A percentile compares a stretch with the other conserved stretches of the same genome.
Evolutionary conservation across 2,113 vertebrate species (phyloP).

Genomic region (Leptocoma aspasia): DNA sequence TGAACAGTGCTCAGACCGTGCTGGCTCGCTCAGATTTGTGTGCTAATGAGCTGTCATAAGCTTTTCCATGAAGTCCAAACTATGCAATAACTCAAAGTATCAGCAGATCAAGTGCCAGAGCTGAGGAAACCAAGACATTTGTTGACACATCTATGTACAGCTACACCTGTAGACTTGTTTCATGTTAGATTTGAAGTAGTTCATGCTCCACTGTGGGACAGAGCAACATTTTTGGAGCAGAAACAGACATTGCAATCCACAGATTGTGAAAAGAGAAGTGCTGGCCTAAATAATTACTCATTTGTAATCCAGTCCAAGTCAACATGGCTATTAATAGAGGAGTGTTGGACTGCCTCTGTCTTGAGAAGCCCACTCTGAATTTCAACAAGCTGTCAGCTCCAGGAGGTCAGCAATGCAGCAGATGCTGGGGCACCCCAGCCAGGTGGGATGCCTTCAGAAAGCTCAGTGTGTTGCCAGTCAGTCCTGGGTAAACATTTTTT

Average conservation of each 20-base stretch:
- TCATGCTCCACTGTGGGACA: not conserved
- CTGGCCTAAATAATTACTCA: not conserved
- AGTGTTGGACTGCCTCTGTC: not conserved
- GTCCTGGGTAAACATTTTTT: not conserved
- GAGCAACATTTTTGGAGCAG: not conserved
- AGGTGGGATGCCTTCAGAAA: not conserved
- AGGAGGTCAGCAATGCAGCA: not conserved
- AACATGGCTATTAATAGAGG: not conserved
- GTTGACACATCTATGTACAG: not conserved
- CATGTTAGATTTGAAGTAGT: not conserved
- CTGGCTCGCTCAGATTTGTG: not conserved
- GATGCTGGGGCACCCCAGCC: not conserved
- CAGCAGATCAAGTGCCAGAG: not conserved
- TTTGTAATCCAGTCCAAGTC: not conserved
- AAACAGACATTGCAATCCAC: not conserved
- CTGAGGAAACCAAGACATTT: not conserved
- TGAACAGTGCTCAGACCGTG: not conserved
- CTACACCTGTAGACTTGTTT: not conserved
- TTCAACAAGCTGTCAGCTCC: not conserved
- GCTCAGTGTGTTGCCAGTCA: not conserved
- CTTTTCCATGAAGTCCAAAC: not conserved
- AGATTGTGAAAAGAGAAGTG: not conserved
- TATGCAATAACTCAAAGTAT: not conserved
- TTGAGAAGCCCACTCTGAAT: conserved; percentile 2
- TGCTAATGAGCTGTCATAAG: conserved; percentile 10